A percentile compares a stretch with the other conserved stretches of the same genome.
Evolutionary conservation across 2,113 vertebrate genomes (phyloP).

Genomic region (Hemiprocne comata): DNA sequence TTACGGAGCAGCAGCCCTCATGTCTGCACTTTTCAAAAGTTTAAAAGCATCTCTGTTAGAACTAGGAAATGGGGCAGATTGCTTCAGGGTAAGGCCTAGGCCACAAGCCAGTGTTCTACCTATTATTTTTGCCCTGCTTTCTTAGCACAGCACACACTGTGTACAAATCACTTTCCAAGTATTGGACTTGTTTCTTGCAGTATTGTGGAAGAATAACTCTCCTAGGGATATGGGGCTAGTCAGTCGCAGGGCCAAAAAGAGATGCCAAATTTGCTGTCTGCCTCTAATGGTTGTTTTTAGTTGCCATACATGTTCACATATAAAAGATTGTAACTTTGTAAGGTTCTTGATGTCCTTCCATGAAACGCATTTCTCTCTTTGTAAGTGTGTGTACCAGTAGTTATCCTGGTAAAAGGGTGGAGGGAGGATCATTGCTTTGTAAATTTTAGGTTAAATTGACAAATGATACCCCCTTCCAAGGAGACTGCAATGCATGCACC

Average conservation of each 20-base stretch:
- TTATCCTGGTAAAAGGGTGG: neutral
- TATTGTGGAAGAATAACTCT: neutral
- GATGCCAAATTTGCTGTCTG: neutral
- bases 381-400: neutral
- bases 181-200: neutral
- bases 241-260: neutral
- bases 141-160: neutral
- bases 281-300: neutral
- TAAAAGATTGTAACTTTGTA: neutral
- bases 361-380: neutral
- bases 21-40: neutral
- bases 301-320: neutral
- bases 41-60: neutral
- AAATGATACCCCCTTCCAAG: neutral
- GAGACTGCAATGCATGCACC: neutral
- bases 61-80: neutral
- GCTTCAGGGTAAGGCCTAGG: neutral
- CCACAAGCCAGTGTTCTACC: neutral
- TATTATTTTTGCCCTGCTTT: neutral
- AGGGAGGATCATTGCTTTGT: neutral
- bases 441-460: neutral
- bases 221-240: neutral
- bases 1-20: neutral
- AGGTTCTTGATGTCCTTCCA: neutral
- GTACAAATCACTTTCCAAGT: neutral